A percentile compares a stretch with the other conserved stretches of the same genome.
phyloP scores from a whole-genome alignment of 2,113 vertebrate species.

The Patagioenas fasciata region DNA sequence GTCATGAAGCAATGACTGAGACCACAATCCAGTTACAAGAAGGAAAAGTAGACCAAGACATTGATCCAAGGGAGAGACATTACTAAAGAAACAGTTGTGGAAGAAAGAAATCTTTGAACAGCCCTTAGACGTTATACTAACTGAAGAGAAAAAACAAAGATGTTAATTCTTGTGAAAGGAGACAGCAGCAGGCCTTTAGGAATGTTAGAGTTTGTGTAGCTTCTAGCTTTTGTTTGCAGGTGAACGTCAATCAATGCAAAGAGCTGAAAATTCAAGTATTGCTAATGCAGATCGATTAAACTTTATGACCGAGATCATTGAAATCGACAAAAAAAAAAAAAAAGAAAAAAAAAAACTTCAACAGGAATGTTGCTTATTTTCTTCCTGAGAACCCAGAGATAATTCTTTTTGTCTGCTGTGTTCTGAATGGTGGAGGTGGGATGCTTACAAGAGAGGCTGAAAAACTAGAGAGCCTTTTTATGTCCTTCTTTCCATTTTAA shows the following conservation, averaged over 20 bases:
- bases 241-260: background rate
- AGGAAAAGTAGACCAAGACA: background rate
- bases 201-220: fast-evolving
- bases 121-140: background rate
- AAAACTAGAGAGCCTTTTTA: background rate
- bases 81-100: background rate
- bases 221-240: background rate
- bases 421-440: background rate
- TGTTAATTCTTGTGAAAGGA: background rate
- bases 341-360: background rate
- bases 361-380: background rate
- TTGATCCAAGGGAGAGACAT: background rate
- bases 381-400: background rate
- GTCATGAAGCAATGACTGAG: background rate
- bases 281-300: background rate
- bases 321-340: background rate
- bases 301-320: background rate
- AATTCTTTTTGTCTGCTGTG: background rate
- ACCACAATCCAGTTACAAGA: background rate
- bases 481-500: background rate
- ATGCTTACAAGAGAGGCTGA: background rate
- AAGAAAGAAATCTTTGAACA: background rate
- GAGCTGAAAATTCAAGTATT: background rate
- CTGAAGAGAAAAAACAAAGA: background rate
- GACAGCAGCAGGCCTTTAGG: background rate